phyloP scores from a whole-genome alignment of 2,888 invertebrate species.

The Xanthostigma xanthostigma region DNA sequence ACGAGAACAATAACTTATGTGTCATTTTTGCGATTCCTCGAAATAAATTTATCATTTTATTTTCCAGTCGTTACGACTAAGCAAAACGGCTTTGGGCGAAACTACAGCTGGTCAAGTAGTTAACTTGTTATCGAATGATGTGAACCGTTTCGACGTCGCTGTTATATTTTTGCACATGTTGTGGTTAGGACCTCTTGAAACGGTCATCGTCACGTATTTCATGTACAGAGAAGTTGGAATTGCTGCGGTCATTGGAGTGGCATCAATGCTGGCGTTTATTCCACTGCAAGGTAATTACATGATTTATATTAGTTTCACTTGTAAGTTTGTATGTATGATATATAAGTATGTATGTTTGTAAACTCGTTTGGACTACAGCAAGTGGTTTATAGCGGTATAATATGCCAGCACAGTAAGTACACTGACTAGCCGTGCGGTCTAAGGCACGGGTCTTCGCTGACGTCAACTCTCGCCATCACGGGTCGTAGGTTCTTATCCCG shows the following conservation, averaged over 20 bases:
- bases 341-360: too few relatives aligned
- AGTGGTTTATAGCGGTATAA: too few relatives aligned
- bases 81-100: conserved; percentile 56
- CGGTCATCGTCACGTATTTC: conserved; percentile 55
- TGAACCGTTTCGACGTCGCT: conserved; percentile 82
- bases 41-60: neutral
- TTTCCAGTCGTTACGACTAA: conserved; percentile 20
- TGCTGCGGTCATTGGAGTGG: conserved; percentile 55
- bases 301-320: too few relatives aligned
- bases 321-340: too few relatives aligned
- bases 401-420: too few relatives aligned
- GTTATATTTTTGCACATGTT: conserved; percentile 79
- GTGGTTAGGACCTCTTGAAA: conserved; percentile 78
- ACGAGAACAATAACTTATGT: too few relatives aligned
- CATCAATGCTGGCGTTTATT: conserved; percentile 53
- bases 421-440: too few relatives aligned
- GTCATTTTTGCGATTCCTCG: neutral
- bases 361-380: too few relatives aligned
- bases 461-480: too few relatives aligned
- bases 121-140: conserved; percentile 91
- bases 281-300: conserved; percentile 53
- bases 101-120: conserved; percentile 66
- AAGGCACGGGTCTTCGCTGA: too few relatives aligned
- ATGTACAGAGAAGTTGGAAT: conserved; percentile 43
- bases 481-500: too few relatives aligned